phyloP scores from a whole-genome alignment of 2,113 vertebrate genomes.

The Protobothrops mucrosquamatus region DNA sequence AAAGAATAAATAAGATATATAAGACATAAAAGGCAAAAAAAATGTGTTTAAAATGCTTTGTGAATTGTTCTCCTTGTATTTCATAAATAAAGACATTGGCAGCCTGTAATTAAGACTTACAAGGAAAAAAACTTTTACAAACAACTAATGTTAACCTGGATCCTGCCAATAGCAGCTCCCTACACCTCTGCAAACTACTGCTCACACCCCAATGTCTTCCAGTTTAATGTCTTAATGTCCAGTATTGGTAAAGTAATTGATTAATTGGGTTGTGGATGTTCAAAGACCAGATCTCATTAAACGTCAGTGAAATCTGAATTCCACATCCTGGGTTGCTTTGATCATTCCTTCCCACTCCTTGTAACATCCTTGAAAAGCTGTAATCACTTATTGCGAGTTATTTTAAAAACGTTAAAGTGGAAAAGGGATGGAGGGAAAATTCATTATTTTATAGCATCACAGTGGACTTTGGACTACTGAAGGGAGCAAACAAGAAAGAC shows the following conservation, averaged over 20 bases:
- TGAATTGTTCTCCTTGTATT: background rate
- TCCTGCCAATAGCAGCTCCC: background rate
- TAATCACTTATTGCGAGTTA: background rate
- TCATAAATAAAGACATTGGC: background rate
- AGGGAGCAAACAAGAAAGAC: background rate
- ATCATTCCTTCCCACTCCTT: background rate
- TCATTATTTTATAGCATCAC: background rate
- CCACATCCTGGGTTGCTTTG: background rate
- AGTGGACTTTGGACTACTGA: background rate
- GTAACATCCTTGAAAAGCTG: background rate
- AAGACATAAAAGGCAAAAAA: background rate
- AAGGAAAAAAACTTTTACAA: background rate
- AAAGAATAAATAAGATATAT: background rate
- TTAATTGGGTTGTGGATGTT: background rate
- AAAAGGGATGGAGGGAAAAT: background rate
- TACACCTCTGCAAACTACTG: background rate
- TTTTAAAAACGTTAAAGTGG: background rate
- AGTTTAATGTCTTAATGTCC: background rate
- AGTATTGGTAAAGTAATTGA: background rate
- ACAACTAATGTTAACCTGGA: background rate
- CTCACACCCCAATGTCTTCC: background rate
- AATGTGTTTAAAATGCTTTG: background rate
- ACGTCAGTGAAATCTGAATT: background rate
- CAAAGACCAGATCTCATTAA: background rate
- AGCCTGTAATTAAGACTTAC: background rate